Percentiles rank a stretch among this genome's conserved stretches.
These are phyloP conservation scores for Progne subis DNA, from an alignment of 2,113 vertebrate genomes.

Conservation along the genomic window DNA sequence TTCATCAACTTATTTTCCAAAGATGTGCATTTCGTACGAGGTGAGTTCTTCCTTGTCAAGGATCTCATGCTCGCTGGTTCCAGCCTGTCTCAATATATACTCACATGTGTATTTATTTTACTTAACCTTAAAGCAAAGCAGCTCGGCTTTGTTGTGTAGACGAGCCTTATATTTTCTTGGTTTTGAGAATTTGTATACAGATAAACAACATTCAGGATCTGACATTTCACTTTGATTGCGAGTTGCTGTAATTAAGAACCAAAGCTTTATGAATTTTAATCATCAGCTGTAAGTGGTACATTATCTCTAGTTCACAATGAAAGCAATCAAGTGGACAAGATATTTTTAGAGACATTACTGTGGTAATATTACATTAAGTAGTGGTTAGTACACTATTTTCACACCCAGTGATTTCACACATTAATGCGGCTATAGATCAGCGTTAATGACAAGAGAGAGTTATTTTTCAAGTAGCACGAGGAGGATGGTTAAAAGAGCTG, in stretches of 20 bases:
- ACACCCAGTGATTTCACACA: constrained; percentile 68
- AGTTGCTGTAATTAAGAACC: constrained; percentile 72
- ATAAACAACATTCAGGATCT: constrained; percentile 66
- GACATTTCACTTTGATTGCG: constrained; percentile 72
- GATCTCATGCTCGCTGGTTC: background rate
- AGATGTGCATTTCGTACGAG: background rate
- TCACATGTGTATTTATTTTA: constrained; percentile 28
- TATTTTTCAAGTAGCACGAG: constrained; percentile 54
- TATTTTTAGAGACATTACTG: constrained; percentile 73
- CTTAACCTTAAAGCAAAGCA: constrained; percentile 54
- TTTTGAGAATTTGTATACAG: constrained; percentile 65
- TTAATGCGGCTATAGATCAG: constrained; percentile 66
- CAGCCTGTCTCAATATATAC: background rate
- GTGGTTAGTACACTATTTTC: constrained; percentile 70
- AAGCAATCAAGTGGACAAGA: constrained; percentile 72
- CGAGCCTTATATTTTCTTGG: constrained; percentile 41
- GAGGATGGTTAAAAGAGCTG: constrained; percentile 45
- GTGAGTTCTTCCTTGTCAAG: background rate
- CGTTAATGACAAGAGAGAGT: constrained; percentile 51
- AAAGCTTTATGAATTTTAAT: constrained; percentile 73
- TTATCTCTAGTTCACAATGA: constrained; percentile 70
- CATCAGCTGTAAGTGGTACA: constrained; percentile 70
- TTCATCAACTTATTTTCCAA: background rate
- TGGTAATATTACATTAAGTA: constrained; percentile 68
- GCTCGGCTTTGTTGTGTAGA: constrained; percentile 44